Evolutionary conservation across 1,140 invertebrate genomes (phyloP), one percentile per base, ranked within the genome.

Genomic region (Drosophila tristis): DNA sequence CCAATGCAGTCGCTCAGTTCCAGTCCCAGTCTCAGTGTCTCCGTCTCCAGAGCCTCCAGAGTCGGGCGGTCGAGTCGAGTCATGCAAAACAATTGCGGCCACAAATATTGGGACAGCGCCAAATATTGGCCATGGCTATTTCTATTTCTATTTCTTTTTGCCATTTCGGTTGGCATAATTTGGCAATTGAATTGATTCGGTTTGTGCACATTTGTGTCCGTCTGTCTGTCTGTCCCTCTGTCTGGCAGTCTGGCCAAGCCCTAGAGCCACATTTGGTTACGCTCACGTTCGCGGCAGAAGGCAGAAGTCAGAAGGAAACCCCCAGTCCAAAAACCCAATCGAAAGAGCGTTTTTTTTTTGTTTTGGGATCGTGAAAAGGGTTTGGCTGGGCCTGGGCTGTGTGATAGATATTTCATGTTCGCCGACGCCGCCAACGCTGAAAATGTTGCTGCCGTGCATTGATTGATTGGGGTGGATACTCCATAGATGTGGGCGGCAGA

Each of bases 331-430:
- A 39, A 39, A 39, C 16, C 44, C 64, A 70, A 67, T 11, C 20
- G 51, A 31, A 20, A 26, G 25, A 80, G 78, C 74, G 79, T 64
- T 65, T 70, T 25, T 25, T 25, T 25, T 3, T 25, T 25, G 23
- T 25, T 25, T 87, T 57, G 80, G 65, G 82, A 51, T 80, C 74
- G 78, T 78, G 73, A 66, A 87, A 89, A 89, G 84, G 84, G 84
- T 89, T 89, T 84, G 84, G 84, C 75, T 79, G 58, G 16, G 60
- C 15, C 7, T 8, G 29, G 11, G 35, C 35, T 39, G 35, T 81
- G 79, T 78, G 84, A 89, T 89, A 89, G 84, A 89, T 89, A 89
- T 89, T 89, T 89, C 76, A 89, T 89, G 84, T 89, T 89, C 78
- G 84, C 77, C 77, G 74, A 62, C 68, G 63, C 82, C 84, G 84